These are phyloP conservation scores for Malachius bipustulatus DNA, from an alignment of 2,888 invertebrate species.

Conservation along the genomic window DNA sequence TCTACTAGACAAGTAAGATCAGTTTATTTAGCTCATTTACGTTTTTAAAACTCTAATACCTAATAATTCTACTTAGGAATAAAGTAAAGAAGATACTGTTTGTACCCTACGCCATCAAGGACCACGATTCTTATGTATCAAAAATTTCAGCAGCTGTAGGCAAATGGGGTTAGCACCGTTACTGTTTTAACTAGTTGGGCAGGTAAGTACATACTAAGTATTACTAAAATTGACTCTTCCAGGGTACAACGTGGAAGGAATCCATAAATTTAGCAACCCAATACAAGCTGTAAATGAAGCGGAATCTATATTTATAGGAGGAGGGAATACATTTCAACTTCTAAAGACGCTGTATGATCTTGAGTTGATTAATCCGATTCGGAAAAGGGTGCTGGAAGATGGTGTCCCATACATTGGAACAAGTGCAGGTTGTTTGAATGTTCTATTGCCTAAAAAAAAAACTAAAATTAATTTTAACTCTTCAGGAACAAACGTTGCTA, in stretches of 20 bases:
- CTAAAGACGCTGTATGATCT: conserved; percentile 58
- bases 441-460: not conserved
- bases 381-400: conserved; percentile 47
- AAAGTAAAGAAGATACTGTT: conserved; percentile 54
- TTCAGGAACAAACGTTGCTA: conserved; percentile 60
- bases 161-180: conserved; percentile 51
- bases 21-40: conserved; percentile 7
- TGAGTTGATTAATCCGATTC: conserved; percentile 50
- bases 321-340: conserved; percentile 70
- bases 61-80: conserved; percentile 41
- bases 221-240: conserved; percentile 14
- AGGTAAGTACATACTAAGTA: conserved; percentile 4
- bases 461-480: not conserved
- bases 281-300: conserved; percentile 45
- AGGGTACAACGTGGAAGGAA: conserved; percentile 49
- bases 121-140: conserved; percentile 53
- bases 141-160: conserved; percentile 46
- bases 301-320: conserved; percentile 65
- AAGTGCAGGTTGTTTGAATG: conserved; percentile 50
- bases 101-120: conserved; percentile 60
- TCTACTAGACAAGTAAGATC: conserved; percentile 46
- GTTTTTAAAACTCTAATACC: not conserved
- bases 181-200: too few species aligned
- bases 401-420: conserved; percentile 63
- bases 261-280: conserved; percentile 50